These are phyloP conservation scores for Lacanobia oleracea DNA, from an alignment of 2,888 invertebrate species.

Conservation along the genomic window DNA sequence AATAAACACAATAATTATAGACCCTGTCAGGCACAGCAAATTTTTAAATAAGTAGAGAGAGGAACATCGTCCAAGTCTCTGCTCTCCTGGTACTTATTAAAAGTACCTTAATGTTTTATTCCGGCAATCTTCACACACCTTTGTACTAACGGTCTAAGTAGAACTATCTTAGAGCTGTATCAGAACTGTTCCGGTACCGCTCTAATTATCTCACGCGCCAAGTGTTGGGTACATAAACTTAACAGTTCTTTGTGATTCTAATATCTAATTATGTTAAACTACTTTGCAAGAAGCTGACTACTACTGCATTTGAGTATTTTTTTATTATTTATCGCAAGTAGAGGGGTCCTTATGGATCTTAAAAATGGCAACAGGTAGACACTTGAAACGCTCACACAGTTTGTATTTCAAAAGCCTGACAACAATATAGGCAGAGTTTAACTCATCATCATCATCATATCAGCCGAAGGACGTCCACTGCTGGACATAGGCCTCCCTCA, in stretches of 20 bases:
- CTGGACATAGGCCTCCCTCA: too few species aligned
- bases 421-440: neutral
- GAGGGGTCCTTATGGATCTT: neutral
- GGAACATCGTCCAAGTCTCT: neutral
- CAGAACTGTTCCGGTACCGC: slow-evolving; percentile 38
- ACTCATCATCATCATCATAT: too few species aligned
- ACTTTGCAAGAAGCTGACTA: slow-evolving; percentile 8
- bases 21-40: too few species aligned
- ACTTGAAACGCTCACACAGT: too few species aligned
- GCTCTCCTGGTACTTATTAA: neutral
- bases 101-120: slow-evolving; percentile 11
- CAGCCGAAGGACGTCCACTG: too few species aligned
- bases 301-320: neutral
- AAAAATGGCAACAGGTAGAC: too few species aligned
- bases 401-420: neutral
- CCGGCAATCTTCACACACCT: slow-evolving; percentile 13
- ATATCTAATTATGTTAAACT: neutral
- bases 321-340: neutral
- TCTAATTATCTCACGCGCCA: slow-evolving; percentile 42
- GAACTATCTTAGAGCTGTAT: slow-evolving; percentile 41
- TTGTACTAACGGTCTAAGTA: slow-evolving; percentile 26
- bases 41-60: too few species aligned
- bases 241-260: slow-evolving; percentile 22
- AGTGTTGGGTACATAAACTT: slow-evolving; percentile 31
- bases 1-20: too few species aligned